Conservation (phyloP, 2,888 invertebrate genomes). For the Melipona bicolor region DNA sequence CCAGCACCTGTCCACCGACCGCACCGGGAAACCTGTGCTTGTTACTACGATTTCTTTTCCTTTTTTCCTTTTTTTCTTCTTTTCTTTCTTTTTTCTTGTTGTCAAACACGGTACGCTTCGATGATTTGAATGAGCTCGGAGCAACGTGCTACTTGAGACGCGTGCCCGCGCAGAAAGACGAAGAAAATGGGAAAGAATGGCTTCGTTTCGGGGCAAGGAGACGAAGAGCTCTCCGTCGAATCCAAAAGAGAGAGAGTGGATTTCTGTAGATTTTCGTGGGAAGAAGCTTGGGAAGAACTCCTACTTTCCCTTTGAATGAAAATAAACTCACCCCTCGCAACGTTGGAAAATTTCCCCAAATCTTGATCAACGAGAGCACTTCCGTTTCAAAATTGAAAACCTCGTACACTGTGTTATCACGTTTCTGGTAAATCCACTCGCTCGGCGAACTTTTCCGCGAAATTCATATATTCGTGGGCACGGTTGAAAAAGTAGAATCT, state of each 20-base stretch:
- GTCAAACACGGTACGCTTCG: conserved; percentile 48
- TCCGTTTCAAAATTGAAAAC: conserved; percentile 4
- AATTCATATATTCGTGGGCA: too few relatives aligned
- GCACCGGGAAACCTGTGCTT: neutral
- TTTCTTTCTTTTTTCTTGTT: too few relatives aligned
- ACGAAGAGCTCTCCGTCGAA: conserved; percentile 48
- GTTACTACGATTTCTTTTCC: conserved; percentile 1
- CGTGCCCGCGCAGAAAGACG: conserved; percentile 56
- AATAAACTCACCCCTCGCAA: conserved; percentile 41
- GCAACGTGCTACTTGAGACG: conserved; percentile 68
- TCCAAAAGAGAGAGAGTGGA: conserved; percentile 19
- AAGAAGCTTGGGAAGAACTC: conserved; percentile 41
- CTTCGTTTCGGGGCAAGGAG: conserved; percentile 33
- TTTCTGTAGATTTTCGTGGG: conserved; percentile 20
- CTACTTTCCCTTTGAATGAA: conserved; percentile 48
- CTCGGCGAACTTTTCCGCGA: too few relatives aligned
- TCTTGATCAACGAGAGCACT: too few relatives aligned
- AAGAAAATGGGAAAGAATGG: conserved; percentile 2
- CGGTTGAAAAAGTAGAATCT: too few relatives aligned
- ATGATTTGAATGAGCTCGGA: conserved; percentile 59
- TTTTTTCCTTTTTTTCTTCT: neutral
- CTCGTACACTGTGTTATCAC: conserved; percentile 6
- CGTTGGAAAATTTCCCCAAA: neutral
- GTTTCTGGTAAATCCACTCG: neutral
- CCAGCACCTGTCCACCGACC: conserved; percentile 44